Evolutionary conservation across 30 jellyfish, hydroid and myxozoan genomes (phyloP).

Genomic region (Hydractinia echinata): DNA sequence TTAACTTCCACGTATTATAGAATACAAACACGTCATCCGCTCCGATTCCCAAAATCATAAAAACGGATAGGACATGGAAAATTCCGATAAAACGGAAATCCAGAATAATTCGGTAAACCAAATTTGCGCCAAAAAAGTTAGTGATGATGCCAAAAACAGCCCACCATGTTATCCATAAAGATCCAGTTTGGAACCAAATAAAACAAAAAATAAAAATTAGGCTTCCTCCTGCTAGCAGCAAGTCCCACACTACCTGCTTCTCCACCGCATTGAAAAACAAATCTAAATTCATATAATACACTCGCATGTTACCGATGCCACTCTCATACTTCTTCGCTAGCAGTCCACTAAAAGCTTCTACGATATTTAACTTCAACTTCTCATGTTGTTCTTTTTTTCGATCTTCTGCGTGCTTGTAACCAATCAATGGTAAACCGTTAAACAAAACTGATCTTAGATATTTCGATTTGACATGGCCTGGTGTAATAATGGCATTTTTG

Average conservation of each 20-base stretch:
- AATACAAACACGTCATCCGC: conserved; percentile 94
- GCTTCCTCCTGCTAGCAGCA: conserved; percentile 93
- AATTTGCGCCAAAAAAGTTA: conserved; percentile 89
- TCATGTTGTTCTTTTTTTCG: conserved; percentile 56
- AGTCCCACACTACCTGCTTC: conserved; percentile 74
- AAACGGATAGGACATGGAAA: conserved; percentile 89
- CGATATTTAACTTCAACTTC: conserved; percentile 27
- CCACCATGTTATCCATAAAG: conserved; percentile 95
- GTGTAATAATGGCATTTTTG: conserved; percentile 29
- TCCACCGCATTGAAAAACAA: conserved; percentile 83
- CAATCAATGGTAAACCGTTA: conserved; percentile 83
- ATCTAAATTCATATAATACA: conserved; percentile 64
- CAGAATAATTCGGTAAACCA: conserved; percentile 70
- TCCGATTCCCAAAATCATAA: conserved; percentile 87
- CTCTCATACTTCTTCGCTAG: conserved; percentile 49
- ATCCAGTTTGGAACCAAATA: conserved; percentile 88
- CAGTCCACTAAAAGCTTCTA: conserved; percentile 56
- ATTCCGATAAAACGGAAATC: conserved; percentile 86
- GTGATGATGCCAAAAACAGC: conserved; percentile 85
- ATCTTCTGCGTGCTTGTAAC: conserved; percentile 70
- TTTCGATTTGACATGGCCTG: conserved; percentile 34
- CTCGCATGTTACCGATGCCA: conserved; percentile 63
- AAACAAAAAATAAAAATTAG: conserved; percentile 73
- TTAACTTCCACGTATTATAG: conserved; percentile 90
- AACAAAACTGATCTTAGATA: conserved; percentile 67